phyloP scores from a whole-genome alignment of 2,113 vertebrate genomes.

The Rhadina sibilatrix region DNA sequence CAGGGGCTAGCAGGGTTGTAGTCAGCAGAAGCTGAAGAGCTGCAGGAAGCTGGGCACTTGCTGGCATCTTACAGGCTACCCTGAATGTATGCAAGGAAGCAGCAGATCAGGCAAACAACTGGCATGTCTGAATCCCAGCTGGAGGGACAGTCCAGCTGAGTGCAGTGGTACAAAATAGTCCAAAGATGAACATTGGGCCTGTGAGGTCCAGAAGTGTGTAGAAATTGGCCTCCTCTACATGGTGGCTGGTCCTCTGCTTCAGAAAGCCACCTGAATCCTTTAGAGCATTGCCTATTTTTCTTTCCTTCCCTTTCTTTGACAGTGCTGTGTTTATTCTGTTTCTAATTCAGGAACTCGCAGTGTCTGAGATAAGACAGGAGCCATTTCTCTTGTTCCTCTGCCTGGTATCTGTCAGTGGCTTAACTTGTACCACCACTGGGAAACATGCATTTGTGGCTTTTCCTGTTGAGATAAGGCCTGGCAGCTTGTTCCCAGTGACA shows the following conservation, averaged over 20 bases:
- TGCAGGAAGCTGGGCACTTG: neutral
- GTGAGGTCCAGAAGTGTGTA: neutral
- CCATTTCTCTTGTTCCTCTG: neutral
- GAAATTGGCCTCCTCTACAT: neutral
- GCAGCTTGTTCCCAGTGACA: conserved; percentile 4
- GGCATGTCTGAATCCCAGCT: neutral
- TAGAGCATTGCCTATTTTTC: neutral
- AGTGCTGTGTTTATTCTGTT: neutral
- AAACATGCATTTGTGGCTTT: neutral
- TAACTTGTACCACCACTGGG: neutral
- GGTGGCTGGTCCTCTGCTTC: neutral
- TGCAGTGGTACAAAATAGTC: neutral
- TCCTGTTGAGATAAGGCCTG: conserved; percentile 27
- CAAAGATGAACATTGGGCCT: neutral
- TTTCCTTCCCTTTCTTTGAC: neutral
- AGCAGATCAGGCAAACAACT: neutral
- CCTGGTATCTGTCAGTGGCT: neutral
- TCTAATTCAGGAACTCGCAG: neutral
- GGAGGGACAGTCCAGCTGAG: neutral
- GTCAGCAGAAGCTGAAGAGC: neutral
- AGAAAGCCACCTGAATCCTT: neutral
- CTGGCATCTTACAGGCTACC: neutral
- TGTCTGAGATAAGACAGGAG: neutral
- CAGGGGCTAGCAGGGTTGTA: neutral
- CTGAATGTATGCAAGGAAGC: neutral